Conservation (phyloP, 92 coral and sea anemone species). For the Paragorgia papillata region DNA sequence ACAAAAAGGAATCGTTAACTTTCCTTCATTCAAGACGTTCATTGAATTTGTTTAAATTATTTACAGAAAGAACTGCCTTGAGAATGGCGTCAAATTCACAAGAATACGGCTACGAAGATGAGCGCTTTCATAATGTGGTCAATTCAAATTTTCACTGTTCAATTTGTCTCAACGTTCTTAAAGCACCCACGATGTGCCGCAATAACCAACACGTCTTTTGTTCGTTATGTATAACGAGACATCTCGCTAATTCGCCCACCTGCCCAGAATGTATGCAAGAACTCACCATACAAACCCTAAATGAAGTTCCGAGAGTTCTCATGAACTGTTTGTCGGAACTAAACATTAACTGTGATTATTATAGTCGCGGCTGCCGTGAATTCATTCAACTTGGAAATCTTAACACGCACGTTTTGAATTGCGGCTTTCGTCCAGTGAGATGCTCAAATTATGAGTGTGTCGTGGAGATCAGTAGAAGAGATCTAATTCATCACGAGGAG, state of each 20-base stretch:
- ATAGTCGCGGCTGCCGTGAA: constrained; percentile 46
- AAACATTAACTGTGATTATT: constrained; percentile 52
- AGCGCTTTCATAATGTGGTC: constrained; percentile 20
- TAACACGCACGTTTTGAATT: constrained; percentile 26
- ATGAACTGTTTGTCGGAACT: constrained; percentile 52
- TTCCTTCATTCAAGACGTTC: no score
- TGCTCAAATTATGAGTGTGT: constrained; percentile 53
- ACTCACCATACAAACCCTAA: constrained; percentile 22
- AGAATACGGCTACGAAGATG: constrained; percentile 4
- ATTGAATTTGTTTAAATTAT: no score
- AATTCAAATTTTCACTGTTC: constrained; percentile 57
- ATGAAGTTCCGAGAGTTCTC: constrained; percentile 49
- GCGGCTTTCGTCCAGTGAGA: constrained; percentile 48
- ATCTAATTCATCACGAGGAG: constrained; percentile 3
- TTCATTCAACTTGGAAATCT: constrained; percentile 45
- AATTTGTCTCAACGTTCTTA: constrained; percentile 67
- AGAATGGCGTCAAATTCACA: neutral
- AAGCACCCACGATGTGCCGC: constrained; percentile 64
- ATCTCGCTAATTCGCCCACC: constrained; percentile 37
- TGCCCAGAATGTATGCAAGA: constrained; percentile 64
- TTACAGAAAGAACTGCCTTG: no score
- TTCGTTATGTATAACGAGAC: constrained; percentile 52
- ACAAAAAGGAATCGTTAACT: no score
- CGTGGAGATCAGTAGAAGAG: neutral
- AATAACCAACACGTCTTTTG: constrained; percentile 65